Percentiles rank a stretch among this genome's conserved stretches.
phyloP scores from a whole-genome alignment of 2,888 invertebrate genomes.

The Desoria tigrina region DNA sequence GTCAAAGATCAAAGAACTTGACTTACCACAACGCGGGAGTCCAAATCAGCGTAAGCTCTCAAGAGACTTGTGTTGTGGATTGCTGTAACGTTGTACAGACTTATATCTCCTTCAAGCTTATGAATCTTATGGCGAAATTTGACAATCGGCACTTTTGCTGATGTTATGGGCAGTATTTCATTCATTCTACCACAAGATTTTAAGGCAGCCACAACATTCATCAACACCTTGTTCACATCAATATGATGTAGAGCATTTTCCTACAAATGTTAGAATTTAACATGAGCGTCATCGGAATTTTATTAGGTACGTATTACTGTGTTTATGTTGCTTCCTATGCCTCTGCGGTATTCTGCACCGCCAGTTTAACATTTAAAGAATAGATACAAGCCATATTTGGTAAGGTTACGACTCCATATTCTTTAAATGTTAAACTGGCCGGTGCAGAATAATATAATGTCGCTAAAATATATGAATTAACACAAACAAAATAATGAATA shows the following conservation, averaged over 20 bases:
- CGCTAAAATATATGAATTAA: too few species aligned
- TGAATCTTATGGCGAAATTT: slow-evolving; percentile 60
- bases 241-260: slow-evolving; percentile 4
- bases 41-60: slow-evolving; percentile 60
- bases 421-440: neutral
- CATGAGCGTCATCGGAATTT: neutral
- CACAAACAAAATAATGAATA: too few species aligned
- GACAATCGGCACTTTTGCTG: slow-evolving; percentile 66
- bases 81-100: slow-evolving; percentile 64
- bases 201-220: slow-evolving; percentile 40
- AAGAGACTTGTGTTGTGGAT: slow-evolving; percentile 62
- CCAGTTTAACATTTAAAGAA: too few species aligned
- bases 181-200: slow-evolving; percentile 37
- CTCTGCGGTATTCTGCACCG: too few species aligned
- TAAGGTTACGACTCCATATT: too few species aligned
- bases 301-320: neutral
- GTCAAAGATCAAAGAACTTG: slow-evolving; percentile 21
- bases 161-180: slow-evolving; percentile 58
- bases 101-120: slow-evolving; percentile 63
- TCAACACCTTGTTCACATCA: slow-evolving; percentile 35
- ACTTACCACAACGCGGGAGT: slow-evolving; percentile 60
- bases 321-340: too few species aligned
- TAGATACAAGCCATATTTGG: too few species aligned
- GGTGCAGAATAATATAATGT: too few species aligned
- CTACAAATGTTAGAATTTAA: neutral